Evolutionary conservation across 2,797 vertebrate species (phyloP).

Genomic region (Oreonectes daqikongensis): DNA sequence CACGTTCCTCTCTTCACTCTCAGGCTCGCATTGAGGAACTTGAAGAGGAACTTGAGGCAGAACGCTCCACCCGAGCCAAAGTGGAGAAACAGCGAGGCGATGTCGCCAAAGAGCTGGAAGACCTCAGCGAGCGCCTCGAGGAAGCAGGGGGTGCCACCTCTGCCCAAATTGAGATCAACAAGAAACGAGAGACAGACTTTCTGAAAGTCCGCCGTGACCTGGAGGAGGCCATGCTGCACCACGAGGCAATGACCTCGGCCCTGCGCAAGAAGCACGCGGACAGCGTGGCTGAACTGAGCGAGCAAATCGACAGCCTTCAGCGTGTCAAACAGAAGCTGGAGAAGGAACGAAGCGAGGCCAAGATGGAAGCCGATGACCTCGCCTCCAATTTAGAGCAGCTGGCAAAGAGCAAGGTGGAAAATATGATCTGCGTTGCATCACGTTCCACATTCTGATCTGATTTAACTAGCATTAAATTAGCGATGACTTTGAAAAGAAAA

Average conservation of each 20-base stretch:
- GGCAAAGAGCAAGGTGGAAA: constrained; percentile 85
- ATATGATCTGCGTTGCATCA: constrained; percentile 15
- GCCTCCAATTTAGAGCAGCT: constrained; percentile 87
- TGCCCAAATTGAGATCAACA: constrained; percentile 87
- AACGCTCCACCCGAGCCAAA: constrained; percentile 84
- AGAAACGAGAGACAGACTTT: constrained; percentile 87
- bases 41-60: constrained; percentile 92
- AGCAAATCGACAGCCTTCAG: constrained; percentile 91
- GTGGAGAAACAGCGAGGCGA: constrained; percentile 90
- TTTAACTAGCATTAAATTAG: constrained; percentile 29
- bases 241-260: constrained; percentile 80
- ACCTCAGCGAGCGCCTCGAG: constrained; percentile 89
- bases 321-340: constrained; percentile 92
- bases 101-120: constrained; percentile 87
- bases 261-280: constrained; percentile 90
- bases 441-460: constrained; percentile 25
- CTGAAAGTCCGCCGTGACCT: constrained; percentile 86
- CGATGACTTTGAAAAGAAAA: background rate
- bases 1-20: background rate
- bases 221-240: constrained; percentile 88
- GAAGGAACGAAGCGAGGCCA: constrained; percentile 89
- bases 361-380: constrained; percentile 90
- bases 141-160: constrained; percentile 87
- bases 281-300: constrained; percentile 80
- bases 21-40: constrained; percentile 90